A percentile compares a stretch with the other conserved stretches of the same genome.
phyloP scores from a whole-genome alignment of 2,888 invertebrate genomes.

The Ornithoptera priamus region DNA sequence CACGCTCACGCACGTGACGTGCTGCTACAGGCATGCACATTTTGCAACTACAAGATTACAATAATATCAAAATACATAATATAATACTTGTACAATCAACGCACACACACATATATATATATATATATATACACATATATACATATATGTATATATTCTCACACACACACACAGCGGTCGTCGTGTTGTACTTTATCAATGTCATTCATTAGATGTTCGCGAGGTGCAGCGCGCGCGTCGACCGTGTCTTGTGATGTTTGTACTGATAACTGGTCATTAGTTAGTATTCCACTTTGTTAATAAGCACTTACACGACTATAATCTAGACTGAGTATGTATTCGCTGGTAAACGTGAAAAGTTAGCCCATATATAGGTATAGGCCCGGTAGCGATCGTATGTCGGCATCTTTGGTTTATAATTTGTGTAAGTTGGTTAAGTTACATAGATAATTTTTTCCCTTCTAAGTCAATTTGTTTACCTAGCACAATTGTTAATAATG shows the following conservation, averaged over 20 bases:
- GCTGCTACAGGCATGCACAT: neutral
- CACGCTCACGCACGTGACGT: neutral
- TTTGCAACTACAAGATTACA: conserved; percentile 6
- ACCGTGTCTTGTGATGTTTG: conserved; percentile 17
- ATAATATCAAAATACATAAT: neutral
- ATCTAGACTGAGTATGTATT: conserved; percentile 37
- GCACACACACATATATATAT: too few relatives aligned
- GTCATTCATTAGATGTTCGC: conserved; percentile 1
- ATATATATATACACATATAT: too few relatives aligned
- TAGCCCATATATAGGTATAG: conserved; percentile 4
- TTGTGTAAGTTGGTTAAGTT: conserved; percentile 25
- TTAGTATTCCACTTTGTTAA: conserved; percentile 8
- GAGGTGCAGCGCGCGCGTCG: conserved; percentile 4
- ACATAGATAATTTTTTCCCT: conserved; percentile 2
- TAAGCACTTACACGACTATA: conserved; percentile 31
- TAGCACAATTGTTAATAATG: neutral
- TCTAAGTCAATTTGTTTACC: neutral
- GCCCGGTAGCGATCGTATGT: conserved; percentile 10
- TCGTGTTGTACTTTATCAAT: conserved; percentile 26
- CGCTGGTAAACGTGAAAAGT: conserved; percentile 35
- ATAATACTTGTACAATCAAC: conserved; percentile 13
- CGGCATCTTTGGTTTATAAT: conserved; percentile 36
- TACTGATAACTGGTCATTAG: conserved; percentile 15
- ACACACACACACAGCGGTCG: neutral
- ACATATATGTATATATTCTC: neutral